Evolutionary conservation across 1,140 invertebrate genomes (phyloP), one percentile per base, ranked within the genome.

Genomic region (Drosophila takahashii): DNA sequence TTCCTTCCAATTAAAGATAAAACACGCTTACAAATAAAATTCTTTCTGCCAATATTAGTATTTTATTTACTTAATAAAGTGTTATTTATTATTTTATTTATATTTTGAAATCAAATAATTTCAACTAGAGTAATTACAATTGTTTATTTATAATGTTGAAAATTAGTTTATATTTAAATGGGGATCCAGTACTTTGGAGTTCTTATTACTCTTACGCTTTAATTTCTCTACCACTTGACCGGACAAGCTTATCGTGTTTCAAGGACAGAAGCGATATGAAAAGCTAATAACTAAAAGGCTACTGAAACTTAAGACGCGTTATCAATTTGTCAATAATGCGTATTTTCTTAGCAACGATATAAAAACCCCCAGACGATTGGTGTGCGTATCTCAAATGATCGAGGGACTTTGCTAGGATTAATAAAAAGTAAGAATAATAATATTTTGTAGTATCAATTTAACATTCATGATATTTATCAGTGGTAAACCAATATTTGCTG

Each of bases 251-350:
- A 34, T 51, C 32, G 5, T 29, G 6, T 39, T 13, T 48, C 69
- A 74, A 74, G 69, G 69, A 4, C 50, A 62, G 3, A n/a, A 27
- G n/a, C 27, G 39, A 41, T 39, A 53, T 10, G 16, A 53, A 41
- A 41, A 16, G 37, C 22, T 18, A 51, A 51, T 22, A 51, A 34
- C 1, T 36, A 1, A 13, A 36, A 9, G 13, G 13, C 44, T 3
- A 4, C 26, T 37, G 29, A 42, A 34, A 3, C 45, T 29, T 11
- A 42, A 34, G 5, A 26, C 7, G 15, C 10, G 3, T 3, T 48
- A 57, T 69, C 52, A n/a, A 57, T 53, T 48, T 18, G n/a, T 64
- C 41, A 65, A 47, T 70, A 70, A 41, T 10, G 10, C 39, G 5
- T 36, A 18, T 54, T 42, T 5, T 7, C 32, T 9, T 4, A 15